Evolutionary conservation across 2,113 vertebrate species (phyloP).

Genomic region (Anolis carolinensis): DNA sequence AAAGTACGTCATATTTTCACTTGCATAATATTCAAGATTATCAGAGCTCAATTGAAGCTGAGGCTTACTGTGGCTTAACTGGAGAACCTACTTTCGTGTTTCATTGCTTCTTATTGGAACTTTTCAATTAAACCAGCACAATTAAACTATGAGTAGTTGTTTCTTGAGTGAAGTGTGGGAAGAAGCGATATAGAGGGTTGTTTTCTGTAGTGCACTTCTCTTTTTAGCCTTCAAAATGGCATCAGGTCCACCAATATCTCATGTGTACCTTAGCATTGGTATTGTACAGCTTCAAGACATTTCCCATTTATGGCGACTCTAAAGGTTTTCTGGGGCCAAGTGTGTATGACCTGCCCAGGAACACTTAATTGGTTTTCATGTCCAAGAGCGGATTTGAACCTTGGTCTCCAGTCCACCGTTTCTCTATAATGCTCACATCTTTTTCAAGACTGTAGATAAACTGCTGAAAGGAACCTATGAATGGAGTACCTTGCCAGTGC

Average conservation of each 20-base stretch:
- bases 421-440: neutral
- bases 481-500: neutral
- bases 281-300: no score
- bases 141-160: neutral
- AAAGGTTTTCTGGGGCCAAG: no score
- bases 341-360: no score
- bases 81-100: neutral
- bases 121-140: neutral
- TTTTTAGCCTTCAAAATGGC: neutral
- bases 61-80: neutral
- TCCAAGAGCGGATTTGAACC: no score
- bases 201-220: neutral
- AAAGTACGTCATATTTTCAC: neutral
- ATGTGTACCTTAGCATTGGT: neutral
- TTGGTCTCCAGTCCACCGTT: no score
- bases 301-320: no score
- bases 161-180: neutral
- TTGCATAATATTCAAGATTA: neutral
- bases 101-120: neutral
- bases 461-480: neutral
- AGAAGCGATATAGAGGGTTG: no score
- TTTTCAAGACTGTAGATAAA: neutral
- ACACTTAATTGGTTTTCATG: no score
- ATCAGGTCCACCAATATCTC: neutral
- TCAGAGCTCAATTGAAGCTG: neutral